Conservation (phyloP, 2,888 invertebrate species). For the Tiliacea citrago region DNA sequence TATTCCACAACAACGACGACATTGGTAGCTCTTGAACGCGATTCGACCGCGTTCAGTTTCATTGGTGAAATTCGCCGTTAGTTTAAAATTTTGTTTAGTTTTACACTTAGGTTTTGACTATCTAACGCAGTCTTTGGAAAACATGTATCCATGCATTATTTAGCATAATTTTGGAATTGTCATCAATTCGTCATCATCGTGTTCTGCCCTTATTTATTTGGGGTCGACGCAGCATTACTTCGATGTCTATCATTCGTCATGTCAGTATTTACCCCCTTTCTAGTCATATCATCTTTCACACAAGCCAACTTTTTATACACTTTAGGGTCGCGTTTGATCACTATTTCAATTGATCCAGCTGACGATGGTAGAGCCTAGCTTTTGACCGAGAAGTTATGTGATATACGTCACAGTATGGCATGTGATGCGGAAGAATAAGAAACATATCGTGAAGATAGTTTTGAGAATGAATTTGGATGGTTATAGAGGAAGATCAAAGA, state of each 20-base stretch:
- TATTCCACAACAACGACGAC: neutral
- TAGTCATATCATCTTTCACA: neutral
- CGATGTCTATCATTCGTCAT: neutral
- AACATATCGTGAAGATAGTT: neutral
- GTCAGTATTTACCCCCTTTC: neutral
- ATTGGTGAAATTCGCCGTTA: neutral
- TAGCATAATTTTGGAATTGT: neutral
- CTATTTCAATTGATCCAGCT: neutral
- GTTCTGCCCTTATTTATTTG: neutral
- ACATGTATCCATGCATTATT: neutral
- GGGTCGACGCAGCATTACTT: neutral
- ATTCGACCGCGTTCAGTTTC: neutral
- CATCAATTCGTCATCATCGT: neutral
- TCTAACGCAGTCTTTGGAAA: constrained; percentile 11
- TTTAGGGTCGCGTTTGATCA: neutral
- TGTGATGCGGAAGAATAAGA: neutral
- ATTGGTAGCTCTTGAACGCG: neutral
- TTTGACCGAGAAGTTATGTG: neutral
- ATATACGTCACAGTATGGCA: neutral
- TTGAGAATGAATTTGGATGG: neutral
- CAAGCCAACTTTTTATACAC: neutral
- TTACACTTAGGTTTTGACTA: neutral
- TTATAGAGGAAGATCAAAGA: neutral
- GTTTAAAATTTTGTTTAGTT: constrained; percentile 2
- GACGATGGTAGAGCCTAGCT: neutral